Evolutionary conservation across 2,113 vertebrate species (phyloP).

Genomic region (Pristiophorus japonicus): DNA sequence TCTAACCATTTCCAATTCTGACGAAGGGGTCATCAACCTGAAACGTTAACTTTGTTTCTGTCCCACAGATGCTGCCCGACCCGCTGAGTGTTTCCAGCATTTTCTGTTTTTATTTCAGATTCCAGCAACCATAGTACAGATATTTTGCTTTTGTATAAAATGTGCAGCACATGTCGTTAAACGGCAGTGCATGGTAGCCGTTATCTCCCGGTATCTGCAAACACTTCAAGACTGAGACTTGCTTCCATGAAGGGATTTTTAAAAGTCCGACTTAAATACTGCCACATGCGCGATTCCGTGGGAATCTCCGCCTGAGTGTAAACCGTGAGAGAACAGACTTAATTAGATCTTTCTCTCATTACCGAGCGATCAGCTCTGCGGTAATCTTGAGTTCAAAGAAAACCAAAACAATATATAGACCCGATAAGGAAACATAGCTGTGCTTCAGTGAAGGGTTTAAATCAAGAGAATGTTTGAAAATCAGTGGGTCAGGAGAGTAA

Average conservation of each 20-base stretch:
- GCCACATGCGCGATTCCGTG: conserved; percentile 14
- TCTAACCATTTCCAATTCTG: no score
- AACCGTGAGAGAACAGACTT: background rate
- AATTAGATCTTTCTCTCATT: background rate
- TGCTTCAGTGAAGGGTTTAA: background rate
- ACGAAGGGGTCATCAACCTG: no score
- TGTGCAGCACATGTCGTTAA: background rate
- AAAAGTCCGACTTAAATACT: background rate
- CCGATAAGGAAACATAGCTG: background rate
- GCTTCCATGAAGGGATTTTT: background rate
- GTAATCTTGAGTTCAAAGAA: conserved; percentile 24
- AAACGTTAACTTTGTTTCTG: no score
- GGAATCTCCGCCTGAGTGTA: background rate
- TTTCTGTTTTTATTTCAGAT: no score
- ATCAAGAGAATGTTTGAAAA: background rate
- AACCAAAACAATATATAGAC: background rate
- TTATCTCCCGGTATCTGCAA: background rate
- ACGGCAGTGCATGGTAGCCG: background rate
- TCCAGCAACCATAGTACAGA: no score
- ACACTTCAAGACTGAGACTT: background rate
- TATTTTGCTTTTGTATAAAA: no score
- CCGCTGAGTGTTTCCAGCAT: no score
- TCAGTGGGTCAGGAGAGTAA: background rate
- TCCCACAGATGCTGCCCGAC: no score
- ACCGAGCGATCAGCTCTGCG: background rate